phyloP scores from a whole-genome alignment of 1,140 invertebrate genomes.

The Acromyrmex charruanus region DNA sequence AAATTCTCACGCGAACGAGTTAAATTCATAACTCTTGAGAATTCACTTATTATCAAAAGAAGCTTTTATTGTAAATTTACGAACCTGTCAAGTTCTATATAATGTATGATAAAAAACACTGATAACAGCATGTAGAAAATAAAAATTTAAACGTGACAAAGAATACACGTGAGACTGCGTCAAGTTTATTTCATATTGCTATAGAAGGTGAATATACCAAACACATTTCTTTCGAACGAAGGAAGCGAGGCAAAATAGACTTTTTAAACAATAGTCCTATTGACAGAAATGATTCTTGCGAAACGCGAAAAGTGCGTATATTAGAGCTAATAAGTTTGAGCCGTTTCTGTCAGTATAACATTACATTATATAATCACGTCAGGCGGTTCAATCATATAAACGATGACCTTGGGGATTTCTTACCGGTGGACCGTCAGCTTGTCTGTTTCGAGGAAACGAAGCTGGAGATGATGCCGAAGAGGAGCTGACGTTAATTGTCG shows the following conservation, averaged over 20 bases:
- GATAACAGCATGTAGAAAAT: slow-evolving; percentile 24
- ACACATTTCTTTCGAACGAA: background rate
- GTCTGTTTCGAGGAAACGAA: slow-evolving; percentile 23
- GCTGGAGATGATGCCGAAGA: slow-evolving; percentile 33
- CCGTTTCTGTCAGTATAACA: background rate
- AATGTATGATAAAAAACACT: slow-evolving; percentile 15
- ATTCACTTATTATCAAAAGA: background rate
- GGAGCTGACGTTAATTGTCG: slow-evolving; percentile 35
- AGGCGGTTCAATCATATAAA: background rate
- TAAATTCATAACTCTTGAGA: background rate
- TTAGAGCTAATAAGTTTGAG: slow-evolving; percentile 30
- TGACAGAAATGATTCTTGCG: background rate
- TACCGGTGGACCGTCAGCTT: slow-evolving; percentile 23
- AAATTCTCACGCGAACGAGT: slow-evolving; percentile 13
- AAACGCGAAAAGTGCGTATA: slow-evolving; percentile 12
- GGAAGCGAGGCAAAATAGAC: background rate
- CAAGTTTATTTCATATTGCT: background rate
- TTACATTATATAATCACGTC: slow-evolving; percentile 59
- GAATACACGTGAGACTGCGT: background rate
- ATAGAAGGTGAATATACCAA: background rate
- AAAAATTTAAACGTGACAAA: slow-evolving; percentile 1
- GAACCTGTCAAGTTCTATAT: background rate
- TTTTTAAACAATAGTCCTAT: slow-evolving; percentile 41
- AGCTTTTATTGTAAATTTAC: background rate
- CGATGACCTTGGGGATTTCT: slow-evolving; percentile 58